These are phyloP conservation scores for Porites australiensis DNA, from an alignment of 64 coral and sea anemone species.

Conservation along the genomic window DNA sequence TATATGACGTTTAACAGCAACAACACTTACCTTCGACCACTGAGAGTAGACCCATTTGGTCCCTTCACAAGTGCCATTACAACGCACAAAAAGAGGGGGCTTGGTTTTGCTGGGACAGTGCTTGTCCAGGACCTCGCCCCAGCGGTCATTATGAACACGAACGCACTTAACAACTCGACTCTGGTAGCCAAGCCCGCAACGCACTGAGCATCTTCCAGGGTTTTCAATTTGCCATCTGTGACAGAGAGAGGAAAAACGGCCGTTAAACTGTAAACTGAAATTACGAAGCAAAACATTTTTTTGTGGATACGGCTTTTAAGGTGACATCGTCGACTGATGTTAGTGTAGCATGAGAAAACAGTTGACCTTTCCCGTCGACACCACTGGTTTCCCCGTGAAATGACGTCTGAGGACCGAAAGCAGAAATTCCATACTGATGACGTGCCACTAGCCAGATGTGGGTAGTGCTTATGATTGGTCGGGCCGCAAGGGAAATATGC, in stretches of 20 bases:
- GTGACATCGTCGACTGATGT: no score
- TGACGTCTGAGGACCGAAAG: no score
- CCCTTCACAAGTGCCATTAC: constrained; percentile 67
- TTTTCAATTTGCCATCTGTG: constrained; percentile 60
- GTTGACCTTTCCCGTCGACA: no score
- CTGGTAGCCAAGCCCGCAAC: constrained; percentile 70
- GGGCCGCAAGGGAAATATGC: no score
- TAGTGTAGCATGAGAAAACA: no score
- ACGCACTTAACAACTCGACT: constrained; percentile 58
- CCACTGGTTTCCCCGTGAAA: no score
- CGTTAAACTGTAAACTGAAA: no score
- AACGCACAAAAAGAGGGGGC: constrained; percentile 55
- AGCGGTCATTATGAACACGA: not conserved
- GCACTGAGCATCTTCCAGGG: constrained; percentile 47
- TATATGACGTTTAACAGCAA: not conserved
- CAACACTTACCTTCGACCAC: constrained; percentile 76
- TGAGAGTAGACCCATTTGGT: constrained; percentile 71
- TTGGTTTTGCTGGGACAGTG: constrained; percentile 51
- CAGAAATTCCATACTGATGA: no score
- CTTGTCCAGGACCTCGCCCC: constrained; percentile 53
- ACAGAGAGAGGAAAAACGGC: not conserved
- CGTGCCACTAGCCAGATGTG: no score
- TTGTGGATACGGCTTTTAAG: no score
- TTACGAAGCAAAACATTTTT: no score
- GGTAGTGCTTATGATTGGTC: no score